A percentile compares a stretch with the other conserved stretches of the same genome.
Conservation (phyloP, 2,797 vertebrate genomes). For the Spea hammondii region DNA sequence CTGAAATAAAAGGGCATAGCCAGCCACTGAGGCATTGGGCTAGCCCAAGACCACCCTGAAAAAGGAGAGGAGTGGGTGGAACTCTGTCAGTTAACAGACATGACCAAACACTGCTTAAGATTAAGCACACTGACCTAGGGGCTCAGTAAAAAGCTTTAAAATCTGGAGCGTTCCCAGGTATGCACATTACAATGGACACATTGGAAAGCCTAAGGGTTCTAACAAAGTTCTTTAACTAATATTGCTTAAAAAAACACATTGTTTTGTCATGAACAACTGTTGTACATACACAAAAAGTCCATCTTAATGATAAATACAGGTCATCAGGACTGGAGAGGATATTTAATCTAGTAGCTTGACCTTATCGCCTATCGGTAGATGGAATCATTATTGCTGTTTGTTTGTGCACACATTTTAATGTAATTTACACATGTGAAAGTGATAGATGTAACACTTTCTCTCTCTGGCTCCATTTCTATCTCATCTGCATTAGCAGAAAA, state of each 20-base stretch:
- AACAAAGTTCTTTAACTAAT: conserved; percentile 13
- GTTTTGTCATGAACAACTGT: conserved; percentile 40
- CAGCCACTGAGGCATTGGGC: too few relatives aligned
- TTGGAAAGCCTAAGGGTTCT: neutral
- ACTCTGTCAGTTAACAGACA: too few relatives aligned
- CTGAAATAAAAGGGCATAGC: too few relatives aligned
- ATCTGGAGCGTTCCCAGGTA: too few relatives aligned
- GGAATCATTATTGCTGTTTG: conserved; percentile 5
- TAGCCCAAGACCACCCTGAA: too few relatives aligned
- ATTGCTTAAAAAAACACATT: conserved; percentile 22
- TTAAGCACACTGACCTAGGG: too few relatives aligned
- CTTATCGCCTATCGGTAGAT: neutral
- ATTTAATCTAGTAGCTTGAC: conserved; percentile 16
- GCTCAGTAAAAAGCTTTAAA: too few relatives aligned
- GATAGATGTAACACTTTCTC: conserved; percentile 55
- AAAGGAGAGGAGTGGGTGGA: too few relatives aligned
- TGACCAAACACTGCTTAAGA: too few relatives aligned
- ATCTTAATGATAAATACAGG: conserved; percentile 16
- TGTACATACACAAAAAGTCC: conserved; percentile 22
- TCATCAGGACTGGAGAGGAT: neutral
- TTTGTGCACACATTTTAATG: conserved; percentile 60
- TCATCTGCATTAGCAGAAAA: conserved; percentile 59
- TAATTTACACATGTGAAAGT: conserved; percentile 68
- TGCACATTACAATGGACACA: too few relatives aligned
- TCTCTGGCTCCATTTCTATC: conserved; percentile 53